phyloP scores from a whole-genome alignment of 1,140 invertebrate species.

The Hycleus phaleratus region DNA sequence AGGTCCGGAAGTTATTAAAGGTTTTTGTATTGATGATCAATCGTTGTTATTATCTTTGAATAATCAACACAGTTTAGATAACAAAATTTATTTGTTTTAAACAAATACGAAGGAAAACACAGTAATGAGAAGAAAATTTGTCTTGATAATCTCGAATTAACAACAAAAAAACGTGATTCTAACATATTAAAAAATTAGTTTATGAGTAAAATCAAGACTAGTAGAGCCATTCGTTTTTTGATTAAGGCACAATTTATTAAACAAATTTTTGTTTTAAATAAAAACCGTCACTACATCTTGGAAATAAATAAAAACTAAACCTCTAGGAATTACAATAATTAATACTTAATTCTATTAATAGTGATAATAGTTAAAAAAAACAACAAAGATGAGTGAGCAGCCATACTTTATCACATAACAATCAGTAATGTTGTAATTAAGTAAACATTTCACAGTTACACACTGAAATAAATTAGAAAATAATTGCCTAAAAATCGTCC shows the following conservation, averaged over 20 bases:
- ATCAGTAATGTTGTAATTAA: slow-evolving; percentile 13
- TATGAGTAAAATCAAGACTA: slow-evolving; percentile 18
- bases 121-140: slow-evolving; percentile 12
- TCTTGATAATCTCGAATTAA: slow-evolving; percentile 4
- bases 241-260: slow-evolving; percentile 6
- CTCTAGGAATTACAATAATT: slow-evolving; percentile 10
- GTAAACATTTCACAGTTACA: slow-evolving; percentile 5
- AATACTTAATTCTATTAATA: slow-evolving; percentile 6
- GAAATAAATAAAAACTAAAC: slow-evolving; percentile 15
- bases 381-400: slow-evolving; percentile 27
- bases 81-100: slow-evolving; percentile 16
- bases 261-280: neutral
- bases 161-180: slow-evolving; percentile 7
- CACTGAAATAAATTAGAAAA: slow-evolving; percentile 12
- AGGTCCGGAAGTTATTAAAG: slow-evolving; percentile 5
- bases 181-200: slow-evolving; percentile 5
- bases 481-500: slow-evolving; percentile 2
- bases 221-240: slow-evolving; percentile 5
- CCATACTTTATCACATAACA: slow-evolving; percentile 23
- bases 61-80: neutral
- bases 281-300: neutral
- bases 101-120: slow-evolving; percentile 13
- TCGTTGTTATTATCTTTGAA: too few species aligned
- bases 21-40: neutral
- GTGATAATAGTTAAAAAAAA: slow-evolving; percentile 16